phyloP scores from a whole-genome alignment of 2,888 invertebrate genomes.

The Sussaba pulchella region DNA sequence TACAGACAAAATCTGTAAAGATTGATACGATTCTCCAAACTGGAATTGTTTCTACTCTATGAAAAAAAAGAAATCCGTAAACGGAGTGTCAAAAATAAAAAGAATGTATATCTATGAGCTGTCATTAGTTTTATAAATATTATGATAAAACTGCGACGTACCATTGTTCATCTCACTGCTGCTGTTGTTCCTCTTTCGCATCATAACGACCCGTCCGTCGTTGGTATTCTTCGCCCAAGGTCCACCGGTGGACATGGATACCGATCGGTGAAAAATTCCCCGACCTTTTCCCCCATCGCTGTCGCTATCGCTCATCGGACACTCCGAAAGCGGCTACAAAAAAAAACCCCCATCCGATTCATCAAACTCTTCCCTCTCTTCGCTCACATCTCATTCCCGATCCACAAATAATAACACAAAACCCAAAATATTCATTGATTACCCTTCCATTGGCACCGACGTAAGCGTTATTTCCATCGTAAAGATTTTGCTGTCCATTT shows the following conservation, averaged over 20 bases:
- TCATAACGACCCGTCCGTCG: constrained; percentile 86
- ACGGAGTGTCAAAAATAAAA: too few relatives aligned
- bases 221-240: constrained; percentile 87
- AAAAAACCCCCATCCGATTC: constrained; percentile 13
- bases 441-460: constrained; percentile 83
- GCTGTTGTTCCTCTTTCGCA: constrained; percentile 89
- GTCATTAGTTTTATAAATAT: too few relatives aligned
- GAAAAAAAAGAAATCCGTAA: too few relatives aligned
- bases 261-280: constrained; percentile 92
- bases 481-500: constrained; percentile 82
- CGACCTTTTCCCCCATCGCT: constrained; percentile 85
- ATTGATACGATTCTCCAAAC: too few relatives aligned
- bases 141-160: constrained; percentile 65
- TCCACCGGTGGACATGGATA: constrained; percentile 93
- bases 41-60: too few relatives aligned
- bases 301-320: constrained; percentile 86
- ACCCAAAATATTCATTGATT: constrained; percentile 64
- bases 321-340: constrained; percentile 85
- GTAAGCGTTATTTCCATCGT: constrained; percentile 73
- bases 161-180: constrained; percentile 88
- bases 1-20: too few relatives aligned
- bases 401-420: neutral
- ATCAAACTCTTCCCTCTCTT: neutral
- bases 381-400: neutral
- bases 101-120: too few relatives aligned